These are phyloP conservation scores for Bergia puertoricense DNA, from an alignment of 92 coral and sea anemone genomes.

Conservation along the genomic window DNA sequence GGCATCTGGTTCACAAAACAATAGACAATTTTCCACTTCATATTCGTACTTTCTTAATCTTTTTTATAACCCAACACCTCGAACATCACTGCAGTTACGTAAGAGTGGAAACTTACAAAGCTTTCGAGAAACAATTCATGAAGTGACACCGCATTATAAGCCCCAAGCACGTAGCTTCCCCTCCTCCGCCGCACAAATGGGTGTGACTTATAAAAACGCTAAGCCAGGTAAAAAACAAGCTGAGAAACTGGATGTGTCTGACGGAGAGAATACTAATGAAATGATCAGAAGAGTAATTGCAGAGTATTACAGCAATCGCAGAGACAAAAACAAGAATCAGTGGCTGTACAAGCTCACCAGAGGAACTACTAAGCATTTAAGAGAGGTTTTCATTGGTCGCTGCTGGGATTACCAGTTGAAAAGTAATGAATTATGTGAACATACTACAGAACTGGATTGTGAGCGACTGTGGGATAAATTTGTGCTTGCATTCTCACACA, in stretches of 20 bases:
- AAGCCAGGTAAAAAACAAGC: not conserved
- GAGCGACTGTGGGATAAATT: constrained; percentile 74
- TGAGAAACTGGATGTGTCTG: not conserved
- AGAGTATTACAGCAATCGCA: constrained; percentile 69
- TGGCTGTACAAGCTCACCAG: constrained; percentile 83
- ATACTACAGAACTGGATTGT: constrained; percentile 64
- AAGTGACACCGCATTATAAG: not conserved
- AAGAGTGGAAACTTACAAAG: not conserved
- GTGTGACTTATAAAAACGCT: not conserved
- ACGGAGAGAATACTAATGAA: not conserved
- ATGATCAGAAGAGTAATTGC: constrained; percentile 27
- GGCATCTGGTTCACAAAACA: no score
- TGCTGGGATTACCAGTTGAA: constrained; percentile 86
- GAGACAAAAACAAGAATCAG: constrained; percentile 52
- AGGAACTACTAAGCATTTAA: constrained; percentile 82
- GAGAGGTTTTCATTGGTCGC: constrained; percentile 85
- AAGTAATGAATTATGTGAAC: constrained; percentile 42
- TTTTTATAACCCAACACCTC: not conserved
- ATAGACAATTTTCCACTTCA: not conserved
- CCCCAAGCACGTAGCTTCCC: not conserved
- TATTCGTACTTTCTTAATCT: not conserved
- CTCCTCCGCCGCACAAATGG: not conserved
- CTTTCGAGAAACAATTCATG: not conserved
- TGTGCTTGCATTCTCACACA: constrained; percentile 71
- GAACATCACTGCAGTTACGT: not conserved